Base-by-base conservation (phyloP, 2,888 invertebrate genomes). In the Colostygia pectinataria region DNA sequence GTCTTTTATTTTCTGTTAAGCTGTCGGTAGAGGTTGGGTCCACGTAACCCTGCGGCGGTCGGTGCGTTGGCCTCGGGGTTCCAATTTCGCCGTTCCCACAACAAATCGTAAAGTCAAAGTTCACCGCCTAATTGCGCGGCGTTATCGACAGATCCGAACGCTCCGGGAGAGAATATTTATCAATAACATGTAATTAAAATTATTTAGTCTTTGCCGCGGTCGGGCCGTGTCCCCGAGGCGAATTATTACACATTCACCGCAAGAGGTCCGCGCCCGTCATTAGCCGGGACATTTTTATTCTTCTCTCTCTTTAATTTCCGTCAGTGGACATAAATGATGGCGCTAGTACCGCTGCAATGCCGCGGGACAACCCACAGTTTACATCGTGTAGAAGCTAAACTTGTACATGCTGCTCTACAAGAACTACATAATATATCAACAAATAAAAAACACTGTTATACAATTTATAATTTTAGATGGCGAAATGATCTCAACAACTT, bases 151-250 rank as follows among this genome's bases (percentile, higher is more conserved):
- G 81, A 83, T 83, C 83, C 68, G 60, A 76, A 65, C 84, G 86
- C 85, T 83, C 71, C 78, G 74, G 74, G 79, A 80, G 73, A 80
- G 77, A 80, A 81, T 82, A 85, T 89, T 83, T 83, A 88, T 88
- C 88, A 86, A 90, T 87, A 88, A 87, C 86, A 80, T 88, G 81
- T 89, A 90, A 90, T 90, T 90, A 90, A 89, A 90, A 89, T 83
- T 85, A 85, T 89, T 87, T 85, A 85, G 81, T 71, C 65, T 78
- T 69, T 63, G 65, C 71, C 66, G 66, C 69, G 57, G 55, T 59
- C 66, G 59, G 50, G 50, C 57, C 50, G 55, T 68, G 80, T 80
- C 82, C 88, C 81, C 75, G 76, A 74, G 89, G 87, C 85, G 70
- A 74, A 83, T 77, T 83, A 85, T 84, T 87, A 87, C 86, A 87